phyloP scores from a whole-genome alignment of 2,888 invertebrate genomes.

The Danaus chrysippus region DNA sequence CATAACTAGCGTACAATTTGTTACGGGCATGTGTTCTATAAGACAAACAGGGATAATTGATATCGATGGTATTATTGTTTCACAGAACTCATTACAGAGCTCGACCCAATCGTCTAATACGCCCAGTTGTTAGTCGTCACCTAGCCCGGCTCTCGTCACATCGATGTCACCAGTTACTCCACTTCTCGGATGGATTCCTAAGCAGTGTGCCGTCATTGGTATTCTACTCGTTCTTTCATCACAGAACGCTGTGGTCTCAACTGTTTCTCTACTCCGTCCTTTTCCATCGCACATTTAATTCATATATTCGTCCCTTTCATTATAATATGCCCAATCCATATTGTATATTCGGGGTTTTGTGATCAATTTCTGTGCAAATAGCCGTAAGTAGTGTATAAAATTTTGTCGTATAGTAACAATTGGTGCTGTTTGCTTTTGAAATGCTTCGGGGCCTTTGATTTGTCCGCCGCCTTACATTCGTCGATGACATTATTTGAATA shows the following conservation, averaged over 20 bases:
- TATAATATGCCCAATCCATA: conserved; percentile 58
- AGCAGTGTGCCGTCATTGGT: conserved; percentile 66
- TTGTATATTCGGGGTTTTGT: conserved; percentile 51
- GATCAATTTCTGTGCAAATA: conserved; percentile 59
- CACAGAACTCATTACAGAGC: no score
- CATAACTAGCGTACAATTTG: no score
- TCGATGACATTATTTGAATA: conserved; percentile 46
- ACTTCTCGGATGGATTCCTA: conserved; percentile 68
- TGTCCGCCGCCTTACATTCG: conserved; percentile 43
- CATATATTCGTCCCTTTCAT: conserved; percentile 49
- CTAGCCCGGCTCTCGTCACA: conserved; percentile 55
- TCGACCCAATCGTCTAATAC: no score
- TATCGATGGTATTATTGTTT: no score
- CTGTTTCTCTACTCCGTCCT: conserved; percentile 56
- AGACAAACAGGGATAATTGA: no score
- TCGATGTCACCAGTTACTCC: conserved; percentile 75
- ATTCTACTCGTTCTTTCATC: conserved; percentile 57
- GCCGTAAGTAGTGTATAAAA: conserved; percentile 36
- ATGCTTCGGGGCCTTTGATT: conserved; percentile 63
- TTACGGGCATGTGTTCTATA: no score
- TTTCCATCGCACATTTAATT: conserved; percentile 38
- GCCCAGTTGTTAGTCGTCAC: conserved; percentile 16
- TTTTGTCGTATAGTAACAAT: conserved; percentile 45
- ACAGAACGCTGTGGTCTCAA: conserved; percentile 62
- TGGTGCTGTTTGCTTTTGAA: conserved; percentile 50